Conservation (phyloP, 2,888 invertebrate species). For the Leucophenga maculata region DNA sequence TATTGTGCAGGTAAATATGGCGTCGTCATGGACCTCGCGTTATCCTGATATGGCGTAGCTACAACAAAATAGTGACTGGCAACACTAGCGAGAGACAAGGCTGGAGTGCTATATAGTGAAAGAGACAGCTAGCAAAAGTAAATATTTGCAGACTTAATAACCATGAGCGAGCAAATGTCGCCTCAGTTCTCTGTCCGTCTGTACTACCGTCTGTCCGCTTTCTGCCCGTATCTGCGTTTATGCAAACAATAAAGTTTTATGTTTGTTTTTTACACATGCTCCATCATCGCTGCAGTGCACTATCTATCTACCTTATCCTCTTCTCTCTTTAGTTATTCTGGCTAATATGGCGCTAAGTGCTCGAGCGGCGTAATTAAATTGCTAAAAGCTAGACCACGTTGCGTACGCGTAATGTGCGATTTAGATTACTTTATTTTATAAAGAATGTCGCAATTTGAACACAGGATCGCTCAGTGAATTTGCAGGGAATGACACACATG, state of each 20-base stretch:
- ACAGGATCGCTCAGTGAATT: no score
- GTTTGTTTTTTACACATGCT: neutral
- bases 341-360: slow-evolving; percentile 5
- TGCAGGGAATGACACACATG: no score
- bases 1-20: slow-evolving; percentile 58
- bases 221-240: slow-evolving; percentile 10
- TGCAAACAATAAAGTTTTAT: neutral
- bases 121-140: neutral
- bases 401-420: neutral
- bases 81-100: slow-evolving; percentile 32
- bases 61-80: slow-evolving; percentile 9
- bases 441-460: no score
- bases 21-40: slow-evolving; percentile 34
- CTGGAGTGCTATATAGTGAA: neutral
- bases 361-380: neutral
- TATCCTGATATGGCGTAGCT: slow-evolving; percentile 37
- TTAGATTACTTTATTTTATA: neutral
- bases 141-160: slow-evolving; percentile 7
- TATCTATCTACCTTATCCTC: neutral
- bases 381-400: neutral
- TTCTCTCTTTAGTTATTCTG: neutral
- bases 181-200: neutral
- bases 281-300: neutral
- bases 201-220: neutral
- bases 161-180: neutral